phyloP scores from a whole-genome alignment of 2,113 vertebrate species.

The Coreoperca whiteheadi region DNA sequence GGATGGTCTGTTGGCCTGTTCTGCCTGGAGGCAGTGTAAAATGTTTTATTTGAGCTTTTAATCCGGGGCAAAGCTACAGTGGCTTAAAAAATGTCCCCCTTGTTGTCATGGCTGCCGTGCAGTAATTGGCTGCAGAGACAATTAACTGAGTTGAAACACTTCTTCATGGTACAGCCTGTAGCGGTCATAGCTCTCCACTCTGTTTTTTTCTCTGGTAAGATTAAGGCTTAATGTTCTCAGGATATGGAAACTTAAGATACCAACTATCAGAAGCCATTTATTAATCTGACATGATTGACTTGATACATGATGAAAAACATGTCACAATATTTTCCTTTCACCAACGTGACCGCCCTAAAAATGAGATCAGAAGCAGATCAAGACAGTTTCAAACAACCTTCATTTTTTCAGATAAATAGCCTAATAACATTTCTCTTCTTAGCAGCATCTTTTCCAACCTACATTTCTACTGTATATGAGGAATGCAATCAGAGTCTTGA shows the following conservation, averaged over 20 bases:
- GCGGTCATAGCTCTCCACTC: not conserved
- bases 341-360: not conserved
- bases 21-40: conserved; percentile 53
- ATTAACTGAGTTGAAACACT: conserved; percentile 29
- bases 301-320: conserved; percentile 3
- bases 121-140: conserved; percentile 59
- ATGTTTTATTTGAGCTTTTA: conserved; percentile 60
- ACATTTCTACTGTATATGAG: not conserved
- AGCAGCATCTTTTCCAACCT: not conserved
- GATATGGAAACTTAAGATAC: not conserved
- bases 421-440: not conserved
- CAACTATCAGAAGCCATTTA: not conserved
- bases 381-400: not conserved
- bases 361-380: not conserved
- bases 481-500: too few species aligned
- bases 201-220: not conserved
- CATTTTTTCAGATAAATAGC: not conserved
- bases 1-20: conserved; percentile 22
- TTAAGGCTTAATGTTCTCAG: conserved; percentile 8
- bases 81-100: conserved; percentile 31
- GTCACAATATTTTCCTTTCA: conserved; percentile 11
- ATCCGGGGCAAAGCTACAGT: conserved; percentile 26
- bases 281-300: not conserved
- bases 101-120: conserved; percentile 41
- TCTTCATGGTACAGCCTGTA: conserved; percentile 5